Conservation (phyloP, 2,113 vertebrate species). For the Bubo scandiacus region DNA sequence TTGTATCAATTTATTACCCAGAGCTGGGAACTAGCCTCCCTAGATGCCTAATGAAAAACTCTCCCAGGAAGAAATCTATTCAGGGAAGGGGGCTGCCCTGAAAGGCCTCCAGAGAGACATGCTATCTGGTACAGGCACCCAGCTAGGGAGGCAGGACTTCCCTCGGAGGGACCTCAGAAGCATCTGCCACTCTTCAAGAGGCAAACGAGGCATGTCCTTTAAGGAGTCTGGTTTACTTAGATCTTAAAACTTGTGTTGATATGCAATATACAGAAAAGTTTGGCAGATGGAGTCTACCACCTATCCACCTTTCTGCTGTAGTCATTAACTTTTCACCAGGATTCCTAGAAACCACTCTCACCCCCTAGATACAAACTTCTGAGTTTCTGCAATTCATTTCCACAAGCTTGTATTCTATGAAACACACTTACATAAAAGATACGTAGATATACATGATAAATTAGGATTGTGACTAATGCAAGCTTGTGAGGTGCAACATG, state of each 20-base stretch:
- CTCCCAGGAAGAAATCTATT: not conserved
- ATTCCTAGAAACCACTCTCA: not conserved
- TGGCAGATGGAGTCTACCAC: not conserved
- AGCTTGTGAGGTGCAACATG: not conserved
- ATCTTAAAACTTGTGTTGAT: not conserved
- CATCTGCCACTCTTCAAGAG: not conserved
- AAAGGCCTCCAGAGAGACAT: not conserved
- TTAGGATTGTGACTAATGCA: not conserved
- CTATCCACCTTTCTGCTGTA: not conserved
- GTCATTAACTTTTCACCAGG: not conserved
- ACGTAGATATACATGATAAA: accelerated
- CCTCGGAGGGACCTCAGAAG: not conserved
- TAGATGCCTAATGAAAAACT: not conserved
- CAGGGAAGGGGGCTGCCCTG: not conserved
- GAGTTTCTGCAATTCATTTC: not conserved
- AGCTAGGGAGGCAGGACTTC: not conserved
- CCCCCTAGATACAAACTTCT: not conserved
- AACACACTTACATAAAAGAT: not conserved
- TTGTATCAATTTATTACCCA: not conserved
- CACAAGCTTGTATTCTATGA: not conserved
- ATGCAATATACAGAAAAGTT: accelerated
- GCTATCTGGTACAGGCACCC: not conserved
- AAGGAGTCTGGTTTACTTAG: not conserved
- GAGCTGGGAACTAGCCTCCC: not conserved
- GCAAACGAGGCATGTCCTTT: not conserved